Evolutionary conservation across 2,797 vertebrate species (phyloP).

Genomic region (Tragopan temminckii): DNA sequence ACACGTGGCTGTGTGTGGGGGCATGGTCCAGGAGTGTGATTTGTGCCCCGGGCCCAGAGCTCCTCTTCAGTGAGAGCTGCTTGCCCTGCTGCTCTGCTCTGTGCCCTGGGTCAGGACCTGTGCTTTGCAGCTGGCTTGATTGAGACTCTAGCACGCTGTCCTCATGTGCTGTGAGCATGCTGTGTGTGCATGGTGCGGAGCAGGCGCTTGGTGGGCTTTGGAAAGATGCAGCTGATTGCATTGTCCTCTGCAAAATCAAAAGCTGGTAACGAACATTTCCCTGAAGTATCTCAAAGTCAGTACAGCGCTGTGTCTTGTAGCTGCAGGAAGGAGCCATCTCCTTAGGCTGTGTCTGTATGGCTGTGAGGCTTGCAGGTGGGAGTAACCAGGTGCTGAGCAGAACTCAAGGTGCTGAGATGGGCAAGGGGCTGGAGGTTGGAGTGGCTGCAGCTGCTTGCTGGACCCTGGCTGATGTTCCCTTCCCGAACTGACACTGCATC

Average conservation of each 20-base stretch:
- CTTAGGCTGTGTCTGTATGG: rapidly evolving
- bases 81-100: not conserved
- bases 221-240: rapidly evolving
- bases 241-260: not conserved
- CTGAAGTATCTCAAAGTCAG: not conserved
- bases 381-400: not conserved
- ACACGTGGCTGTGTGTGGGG: not conserved
- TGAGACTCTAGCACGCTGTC: not conserved
- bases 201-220: rapidly evolving
- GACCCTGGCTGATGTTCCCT: not conserved
- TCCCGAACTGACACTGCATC: not conserved
- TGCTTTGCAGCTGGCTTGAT: not conserved
- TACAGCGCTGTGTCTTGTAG: not conserved
- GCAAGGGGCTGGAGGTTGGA: not conserved
- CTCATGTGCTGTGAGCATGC: not conserved
- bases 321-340: not conserved
- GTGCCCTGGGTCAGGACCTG: not conserved
- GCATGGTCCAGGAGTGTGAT: rapidly evolving
- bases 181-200: rapidly evolving
- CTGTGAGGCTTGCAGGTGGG: not conserved
- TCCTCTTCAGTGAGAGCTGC: rapidly evolving
- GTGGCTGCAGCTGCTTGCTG: rapidly evolving
- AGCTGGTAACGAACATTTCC: not conserved
- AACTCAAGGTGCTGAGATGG: rapidly evolving
- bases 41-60: not conserved